These are phyloP conservation scores for Chroicocephalus ridibundus DNA, from an alignment of 2,113 vertebrate species.

Conservation along the genomic window DNA sequence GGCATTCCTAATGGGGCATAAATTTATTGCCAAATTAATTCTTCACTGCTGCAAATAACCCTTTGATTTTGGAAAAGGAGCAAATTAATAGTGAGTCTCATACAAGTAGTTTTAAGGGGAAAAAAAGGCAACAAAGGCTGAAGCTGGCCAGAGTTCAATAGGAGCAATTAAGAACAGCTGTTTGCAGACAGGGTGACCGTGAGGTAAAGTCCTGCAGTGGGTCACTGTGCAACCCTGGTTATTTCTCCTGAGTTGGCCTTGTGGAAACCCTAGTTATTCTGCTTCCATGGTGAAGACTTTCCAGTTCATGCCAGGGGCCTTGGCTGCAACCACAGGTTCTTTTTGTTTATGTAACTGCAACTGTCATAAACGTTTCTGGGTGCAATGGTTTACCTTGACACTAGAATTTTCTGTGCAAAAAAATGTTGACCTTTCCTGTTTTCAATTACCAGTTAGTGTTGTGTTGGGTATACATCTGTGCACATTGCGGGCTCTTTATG, in stretches of 20 bases:
- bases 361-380: not conserved
- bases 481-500: not conserved
- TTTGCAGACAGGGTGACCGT: not conserved
- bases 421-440: not conserved
- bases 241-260: not conserved
- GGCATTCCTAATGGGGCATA: not conserved
- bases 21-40: not conserved
- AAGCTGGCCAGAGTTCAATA: not conserved
- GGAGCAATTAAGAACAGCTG: not conserved
- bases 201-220: not conserved
- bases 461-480: not conserved
- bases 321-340: not conserved
- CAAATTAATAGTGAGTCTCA: not conserved
- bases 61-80: not conserved
- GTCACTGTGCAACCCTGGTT: not conserved
- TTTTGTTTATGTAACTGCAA: not conserved
- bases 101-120: not conserved
- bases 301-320: not conserved
- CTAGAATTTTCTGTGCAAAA: not conserved
- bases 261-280: not conserved
- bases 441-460: not conserved
- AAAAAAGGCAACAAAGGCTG: not conserved
- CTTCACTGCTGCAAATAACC: not conserved
- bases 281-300: not conserved
- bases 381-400: not conserved